Evolutionary conservation across 1,140 invertebrate genomes (phyloP).

Genomic region (Drosophila pectinifera): DNA sequence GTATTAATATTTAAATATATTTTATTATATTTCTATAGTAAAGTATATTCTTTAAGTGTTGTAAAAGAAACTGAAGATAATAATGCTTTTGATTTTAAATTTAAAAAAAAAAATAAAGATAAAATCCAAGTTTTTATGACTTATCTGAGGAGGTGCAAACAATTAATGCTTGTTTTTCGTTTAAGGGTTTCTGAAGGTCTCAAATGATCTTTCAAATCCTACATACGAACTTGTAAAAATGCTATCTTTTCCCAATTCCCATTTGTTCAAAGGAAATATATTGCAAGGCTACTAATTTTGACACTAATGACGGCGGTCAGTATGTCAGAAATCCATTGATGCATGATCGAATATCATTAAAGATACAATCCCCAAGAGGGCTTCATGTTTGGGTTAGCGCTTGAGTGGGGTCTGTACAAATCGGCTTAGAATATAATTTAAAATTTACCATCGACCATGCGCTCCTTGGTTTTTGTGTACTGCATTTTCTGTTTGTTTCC

Average conservation of each 20-base stretch:
- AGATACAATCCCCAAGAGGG: conserved; percentile 15
- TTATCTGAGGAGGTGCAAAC: no score
- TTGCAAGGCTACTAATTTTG: conserved; percentile 16
- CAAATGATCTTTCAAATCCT: background rate
- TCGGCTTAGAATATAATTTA: background rate
- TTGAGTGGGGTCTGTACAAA: conserved; percentile 7
- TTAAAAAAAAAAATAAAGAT: no score
- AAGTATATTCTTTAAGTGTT: no score
- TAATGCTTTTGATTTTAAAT: no score
- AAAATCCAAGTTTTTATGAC: no score
- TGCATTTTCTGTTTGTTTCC: conserved; percentile 80
- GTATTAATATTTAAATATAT: no score
- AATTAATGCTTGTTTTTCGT: background rate
- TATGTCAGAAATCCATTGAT: conserved; percentile 29
- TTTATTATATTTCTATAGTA: background rate
- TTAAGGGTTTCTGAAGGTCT: background rate
- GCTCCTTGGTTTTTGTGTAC: conserved; percentile 79
- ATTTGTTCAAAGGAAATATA: conserved; percentile 5
- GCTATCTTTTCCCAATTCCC: background rate
- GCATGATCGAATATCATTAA: conserved; percentile 32
- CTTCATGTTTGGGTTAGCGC: conserved; percentile 17
- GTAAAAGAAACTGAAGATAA: no score
- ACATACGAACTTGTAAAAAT: background rate
- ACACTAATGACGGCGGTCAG: conserved; percentile 23
- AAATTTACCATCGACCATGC: conserved; percentile 84